Evolutionary conservation across 1,140 invertebrate species (phyloP), one percentile per base, ranked within the genome.

Genomic region (Drosophila malerkotliana): DNA sequence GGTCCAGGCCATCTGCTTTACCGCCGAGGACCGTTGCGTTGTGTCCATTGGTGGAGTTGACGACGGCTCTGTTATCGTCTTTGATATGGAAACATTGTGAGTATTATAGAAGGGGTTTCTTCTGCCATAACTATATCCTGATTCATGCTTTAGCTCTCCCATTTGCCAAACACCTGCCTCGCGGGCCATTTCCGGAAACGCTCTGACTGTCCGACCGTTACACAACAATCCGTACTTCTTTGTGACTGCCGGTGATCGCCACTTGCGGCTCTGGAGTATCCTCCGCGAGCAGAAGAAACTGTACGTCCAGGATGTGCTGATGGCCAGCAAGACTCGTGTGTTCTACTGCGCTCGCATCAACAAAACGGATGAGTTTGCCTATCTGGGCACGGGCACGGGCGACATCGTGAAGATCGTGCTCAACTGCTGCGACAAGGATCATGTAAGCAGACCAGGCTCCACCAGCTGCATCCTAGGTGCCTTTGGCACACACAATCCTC

Each of bases 21-120:
- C 97, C 0, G 93, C 94, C 24, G 94, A 97, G 90, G 96, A 97
- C 66, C 93, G 94, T 45, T 98, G 95, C 91, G 92, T 98, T 53
- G 94, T 97, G 34, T 97, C 96, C 2, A 93, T 98, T 32, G 98
- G 98, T 12, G 98, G 98, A 1, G 94, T 95, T 71, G 98, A 99
- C 91, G 97, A 98, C 92, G 96, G 97, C 21, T 95, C 95, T 77
- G 94, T 97, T 26, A 94, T 97, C 28, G 93, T 97, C 6, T 97
- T 94, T 93, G 94, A 97, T 81, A 94, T 96, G 53, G 79, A 92
- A 30, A 93, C 92, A 2, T 93, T 93, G 72, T 93, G 8, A 4
- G 26, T 44, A 4, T 4, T 2, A 34, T 34, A 0, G 8, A 1
- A 37, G 10, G 9, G 2, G 32, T 1, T 2, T 34, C 26, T 5